Evolutionary conservation across 2,113 vertebrate species (phyloP), one percentile per base, ranked within the genome.

Genomic region (Crotalus tigris): DNA sequence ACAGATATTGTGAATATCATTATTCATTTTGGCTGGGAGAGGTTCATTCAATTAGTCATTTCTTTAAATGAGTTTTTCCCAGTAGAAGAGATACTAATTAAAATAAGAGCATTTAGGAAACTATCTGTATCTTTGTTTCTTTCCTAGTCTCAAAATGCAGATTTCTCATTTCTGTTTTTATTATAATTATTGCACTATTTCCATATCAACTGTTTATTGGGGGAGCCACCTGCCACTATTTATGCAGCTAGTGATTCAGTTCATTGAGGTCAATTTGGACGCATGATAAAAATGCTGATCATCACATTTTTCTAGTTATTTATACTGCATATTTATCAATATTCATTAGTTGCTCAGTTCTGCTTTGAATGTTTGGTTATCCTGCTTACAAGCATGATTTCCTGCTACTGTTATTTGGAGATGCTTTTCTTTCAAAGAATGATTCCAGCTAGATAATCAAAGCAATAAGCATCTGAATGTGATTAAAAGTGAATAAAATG

Each of bases 31-130:
- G 19, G 57, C 26, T 49, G 2, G 49, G 46, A 51, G 12, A 29
- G 24, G 95, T 95, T 94, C 95, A 94, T 95, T 64, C 95, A 95
- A 96, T 93, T 94, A 69, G 58, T 81, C 93, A 88, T 64, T 92
- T 69, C 91, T 59, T 88, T 51, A 59, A 64, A 92, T 33, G 26
- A 90, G 1, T 64, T n/a, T 93, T 93, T 13, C n/a, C 33, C 13
- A 64, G 21, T 15, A 59, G 85, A 57, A 61, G 49, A 86, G 21
- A 46, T 23, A 57, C 46, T 61, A 93, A 86, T 92, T 85, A 89
- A 58, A 92, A 89, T 87, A 29, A 86, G 88, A 64, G 12, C 19
- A 46, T 44, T 58, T 58, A 90, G n/a, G 29, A 90, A 92, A 92
- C 75, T 86, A 54, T 86, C 44, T 64, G 29, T 33, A 90, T 61